Percentiles rank a stretch among this genome's conserved stretches.
Conservation (phyloP, 2,113 vertebrate species). For the Rafetus swinhoei region DNA sequence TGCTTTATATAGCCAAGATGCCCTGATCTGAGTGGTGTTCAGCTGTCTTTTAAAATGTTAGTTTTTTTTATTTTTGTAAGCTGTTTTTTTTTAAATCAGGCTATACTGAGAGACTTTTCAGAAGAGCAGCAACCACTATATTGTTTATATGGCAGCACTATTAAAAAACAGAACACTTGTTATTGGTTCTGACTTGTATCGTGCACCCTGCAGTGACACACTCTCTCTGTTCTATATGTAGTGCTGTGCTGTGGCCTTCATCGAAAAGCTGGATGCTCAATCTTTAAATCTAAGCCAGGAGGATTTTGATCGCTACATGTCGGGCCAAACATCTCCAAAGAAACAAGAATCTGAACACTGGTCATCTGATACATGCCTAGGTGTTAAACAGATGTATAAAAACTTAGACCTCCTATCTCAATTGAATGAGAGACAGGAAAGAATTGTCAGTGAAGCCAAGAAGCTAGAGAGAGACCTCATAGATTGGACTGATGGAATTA, state of each 20-base stretch:
- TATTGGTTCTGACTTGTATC: accelerated
- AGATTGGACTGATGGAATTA: conserved; percentile 88
- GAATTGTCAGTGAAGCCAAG: conserved; percentile 85
- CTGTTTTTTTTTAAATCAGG: background rate
- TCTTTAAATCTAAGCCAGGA: conserved; percentile 94
- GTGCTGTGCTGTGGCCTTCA: conserved; percentile 97
- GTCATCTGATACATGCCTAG: conserved; percentile 80
- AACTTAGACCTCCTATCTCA: conserved; percentile 90
- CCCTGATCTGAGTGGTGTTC: background rate
- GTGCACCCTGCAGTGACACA: background rate
- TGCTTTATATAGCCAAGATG: background rate
- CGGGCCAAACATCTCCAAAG: conserved; percentile 88
- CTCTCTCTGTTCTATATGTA: conserved; percentile 57
- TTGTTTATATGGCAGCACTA: background rate
- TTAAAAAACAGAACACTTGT: accelerated
- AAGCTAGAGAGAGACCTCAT: conserved; percentile 91
- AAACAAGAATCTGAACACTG: conserved; percentile 82
- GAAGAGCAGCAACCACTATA: background rate
- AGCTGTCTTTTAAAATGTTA: background rate
- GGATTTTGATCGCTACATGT: conserved; percentile 97
- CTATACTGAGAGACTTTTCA: background rate
- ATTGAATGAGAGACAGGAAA: conserved; percentile 87
- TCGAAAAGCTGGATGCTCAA: conserved; percentile 96
- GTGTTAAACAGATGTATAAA: conserved; percentile 87
- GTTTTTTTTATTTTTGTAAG: background rate